A percentile compares a stretch with the other conserved stretches of the same genome.
Conservation (phyloP, 2,797 vertebrate species). For the Triplophysa bombifrons region DNA sequence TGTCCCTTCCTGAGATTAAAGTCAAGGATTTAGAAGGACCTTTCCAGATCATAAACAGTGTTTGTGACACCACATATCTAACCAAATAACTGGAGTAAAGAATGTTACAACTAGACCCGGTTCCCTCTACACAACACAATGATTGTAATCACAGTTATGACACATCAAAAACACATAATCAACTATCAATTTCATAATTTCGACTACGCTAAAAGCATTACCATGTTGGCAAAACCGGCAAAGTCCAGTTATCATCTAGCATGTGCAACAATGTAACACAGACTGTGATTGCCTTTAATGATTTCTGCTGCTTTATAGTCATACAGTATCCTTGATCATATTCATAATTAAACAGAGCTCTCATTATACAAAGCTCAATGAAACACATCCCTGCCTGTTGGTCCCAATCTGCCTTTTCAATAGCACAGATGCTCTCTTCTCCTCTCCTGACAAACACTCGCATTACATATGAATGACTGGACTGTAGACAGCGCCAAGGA, state of each 20-base stretch:
- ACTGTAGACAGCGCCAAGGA: conserved; percentile 59
- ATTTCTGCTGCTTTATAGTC: conserved; percentile 31
- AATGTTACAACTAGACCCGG: too few species aligned
- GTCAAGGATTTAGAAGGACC: too few species aligned
- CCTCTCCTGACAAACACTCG: conserved; percentile 55
- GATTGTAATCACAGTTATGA: neutral
- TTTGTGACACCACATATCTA: too few species aligned
- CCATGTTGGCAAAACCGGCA: neutral
- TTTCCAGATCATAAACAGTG: too few species aligned
- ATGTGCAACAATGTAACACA: conserved; percentile 10
- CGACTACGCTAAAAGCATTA: neutral
- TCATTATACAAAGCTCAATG: conserved; percentile 57
- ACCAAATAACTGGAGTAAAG: too few species aligned
- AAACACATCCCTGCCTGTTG: conserved; percentile 56
- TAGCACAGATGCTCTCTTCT: conserved; percentile 67
- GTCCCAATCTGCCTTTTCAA: conserved; percentile 59
- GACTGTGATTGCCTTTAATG: neutral
- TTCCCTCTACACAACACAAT: too few species aligned
- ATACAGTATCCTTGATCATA: conserved; percentile 66
- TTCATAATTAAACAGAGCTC: conserved; percentile 57
- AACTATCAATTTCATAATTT: neutral
- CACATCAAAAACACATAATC: neutral
- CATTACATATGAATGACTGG: conserved; percentile 72
- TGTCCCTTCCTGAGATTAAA: too few species aligned
- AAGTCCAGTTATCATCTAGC: neutral